phyloP scores from a whole-genome alignment of 2,113 vertebrate genomes.

The Brevimyrus niger region DNA sequence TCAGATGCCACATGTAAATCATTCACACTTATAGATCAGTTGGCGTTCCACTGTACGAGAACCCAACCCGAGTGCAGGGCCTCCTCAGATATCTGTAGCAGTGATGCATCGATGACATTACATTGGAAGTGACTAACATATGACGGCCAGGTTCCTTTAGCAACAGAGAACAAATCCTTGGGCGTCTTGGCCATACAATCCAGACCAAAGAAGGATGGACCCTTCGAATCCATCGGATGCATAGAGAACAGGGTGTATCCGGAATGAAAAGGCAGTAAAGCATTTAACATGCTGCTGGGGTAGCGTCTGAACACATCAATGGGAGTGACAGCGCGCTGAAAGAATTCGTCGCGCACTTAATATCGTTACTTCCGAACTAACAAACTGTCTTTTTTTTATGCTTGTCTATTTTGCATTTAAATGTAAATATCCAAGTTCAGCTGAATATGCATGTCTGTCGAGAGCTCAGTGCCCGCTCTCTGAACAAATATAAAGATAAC shows the following conservation, averaged over 20 bases:
- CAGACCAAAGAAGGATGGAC: not conserved
- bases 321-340: not conserved
- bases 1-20: not conserved
- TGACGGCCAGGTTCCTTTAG: not conserved
- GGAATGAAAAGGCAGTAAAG: not conserved
- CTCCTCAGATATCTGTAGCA: not conserved
- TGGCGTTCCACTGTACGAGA: not conserved
- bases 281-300: not conserved
- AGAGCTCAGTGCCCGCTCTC: not conserved
- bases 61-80: not conserved
- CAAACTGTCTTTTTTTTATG: not conserved
- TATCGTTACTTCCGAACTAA: not conserved
- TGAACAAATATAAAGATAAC: not conserved
- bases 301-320: not conserved
- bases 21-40: not conserved
- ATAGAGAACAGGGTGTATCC: not conserved
- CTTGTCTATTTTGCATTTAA: not conserved
- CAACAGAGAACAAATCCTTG: not conserved
- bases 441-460: not conserved
- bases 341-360: not conserved
- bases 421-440: conserved; percentile 7
- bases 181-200: not conserved
- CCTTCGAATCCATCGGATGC: not conserved
- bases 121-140: not conserved
- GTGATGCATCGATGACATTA: not conserved